A percentile compares a stretch with the other conserved stretches of the same genome.
Evolutionary conservation across 1,140 invertebrate species (phyloP).

Genomic region (Sycophaga agraensis): DNA sequence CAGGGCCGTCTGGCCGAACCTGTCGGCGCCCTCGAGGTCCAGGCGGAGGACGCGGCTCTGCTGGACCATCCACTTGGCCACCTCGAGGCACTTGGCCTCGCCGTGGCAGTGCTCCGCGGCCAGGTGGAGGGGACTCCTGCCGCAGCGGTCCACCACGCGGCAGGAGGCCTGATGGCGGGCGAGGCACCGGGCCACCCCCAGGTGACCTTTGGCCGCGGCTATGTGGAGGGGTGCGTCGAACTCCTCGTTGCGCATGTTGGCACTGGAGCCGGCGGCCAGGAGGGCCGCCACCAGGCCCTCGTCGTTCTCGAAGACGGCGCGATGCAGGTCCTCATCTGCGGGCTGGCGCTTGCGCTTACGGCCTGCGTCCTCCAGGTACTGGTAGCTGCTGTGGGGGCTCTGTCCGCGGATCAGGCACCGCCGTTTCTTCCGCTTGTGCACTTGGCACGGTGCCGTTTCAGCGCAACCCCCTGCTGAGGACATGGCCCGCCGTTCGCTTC

Average conservation of each 20-base stretch:
- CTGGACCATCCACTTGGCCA: not conserved
- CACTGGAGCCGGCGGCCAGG: not conserved
- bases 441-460: too few species aligned
- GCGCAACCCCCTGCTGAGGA: too few species aligned
- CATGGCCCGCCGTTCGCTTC: too few species aligned
- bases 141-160: not conserved
- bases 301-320: too few species aligned
- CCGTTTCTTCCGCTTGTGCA: too few species aligned
- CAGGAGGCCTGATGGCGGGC: not conserved
- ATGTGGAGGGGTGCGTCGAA: not conserved
- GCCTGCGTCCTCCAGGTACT: too few species aligned
- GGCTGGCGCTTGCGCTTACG: too few species aligned
- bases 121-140: conserved; percentile 11
- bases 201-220: not conserved
- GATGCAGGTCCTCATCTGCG: not conserved
- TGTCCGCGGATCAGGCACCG: too few species aligned
- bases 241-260: not conserved
- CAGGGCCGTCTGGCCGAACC: not conserved
- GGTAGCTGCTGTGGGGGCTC: too few species aligned
- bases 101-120: not conserved
- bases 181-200: not conserved
- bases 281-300: too few species aligned
- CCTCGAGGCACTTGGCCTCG: not conserved
- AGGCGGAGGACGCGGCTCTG: not conserved
- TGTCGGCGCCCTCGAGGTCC: too few species aligned